Conservation (phyloP, 1,140 invertebrate species). For the Atopsyche davidsoni region DNA sequence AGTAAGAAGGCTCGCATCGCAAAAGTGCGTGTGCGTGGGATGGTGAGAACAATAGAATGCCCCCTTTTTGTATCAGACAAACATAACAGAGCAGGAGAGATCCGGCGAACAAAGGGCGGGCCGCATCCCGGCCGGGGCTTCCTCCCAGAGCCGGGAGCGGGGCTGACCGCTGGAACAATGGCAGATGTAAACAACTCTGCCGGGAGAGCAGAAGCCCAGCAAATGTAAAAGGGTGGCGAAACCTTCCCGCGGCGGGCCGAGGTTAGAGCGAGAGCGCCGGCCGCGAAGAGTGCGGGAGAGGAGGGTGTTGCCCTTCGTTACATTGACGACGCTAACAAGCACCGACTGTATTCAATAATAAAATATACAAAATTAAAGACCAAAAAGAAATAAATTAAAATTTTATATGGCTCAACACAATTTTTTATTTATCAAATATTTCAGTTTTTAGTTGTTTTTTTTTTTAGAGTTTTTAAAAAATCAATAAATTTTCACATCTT, state of each 20-base stretch:
- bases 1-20: too few species aligned
- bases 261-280: too few species aligned
- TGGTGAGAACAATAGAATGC: slow-evolving; percentile 49
- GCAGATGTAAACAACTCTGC: slow-evolving; percentile 35
- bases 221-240: not conserved
- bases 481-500: too few species aligned
- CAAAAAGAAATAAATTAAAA: too few species aligned
- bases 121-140: slow-evolving; percentile 9
- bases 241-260: too few species aligned
- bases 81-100: slow-evolving; percentile 27
- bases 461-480: too few species aligned
- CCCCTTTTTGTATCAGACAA: slow-evolving; percentile 42
- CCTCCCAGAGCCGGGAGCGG: slow-evolving; percentile 12
- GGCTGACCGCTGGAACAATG: slow-evolving; percentile 29
- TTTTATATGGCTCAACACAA: too few species aligned
- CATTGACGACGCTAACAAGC: too few species aligned
- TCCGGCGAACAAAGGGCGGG: slow-evolving; percentile 16
- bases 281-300: too few species aligned
- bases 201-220: slow-evolving; percentile 35
- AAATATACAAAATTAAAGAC: not conserved
- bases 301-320: too few species aligned
- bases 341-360: not conserved
- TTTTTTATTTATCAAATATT: too few species aligned
- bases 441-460: too few species aligned
- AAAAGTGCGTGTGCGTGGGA: slow-evolving; percentile 45